Percentiles rank a stretch among this genome's conserved stretches.
Conservation (phyloP, 2,113 vertebrate species). For the Calidris pygmaea region DNA sequence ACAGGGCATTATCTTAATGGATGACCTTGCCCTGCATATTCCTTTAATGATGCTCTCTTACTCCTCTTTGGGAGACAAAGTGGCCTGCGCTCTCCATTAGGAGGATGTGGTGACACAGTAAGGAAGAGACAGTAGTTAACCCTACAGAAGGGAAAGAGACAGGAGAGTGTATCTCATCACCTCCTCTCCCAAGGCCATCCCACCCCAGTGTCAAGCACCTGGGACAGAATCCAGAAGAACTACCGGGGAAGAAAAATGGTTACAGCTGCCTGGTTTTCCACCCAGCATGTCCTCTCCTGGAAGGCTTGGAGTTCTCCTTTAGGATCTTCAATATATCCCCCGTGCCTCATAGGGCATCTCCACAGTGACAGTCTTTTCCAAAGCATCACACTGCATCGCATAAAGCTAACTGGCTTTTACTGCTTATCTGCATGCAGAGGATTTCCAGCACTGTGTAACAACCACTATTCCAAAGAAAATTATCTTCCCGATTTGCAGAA, state of each 20-base stretch:
- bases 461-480: slow-evolving; percentile 36
- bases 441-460: slow-evolving; percentile 8
- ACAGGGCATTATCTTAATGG: not conserved
- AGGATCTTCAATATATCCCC: not conserved
- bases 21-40: not conserved
- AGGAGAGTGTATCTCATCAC: not conserved
- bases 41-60: not conserved
- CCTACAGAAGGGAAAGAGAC: not conserved
- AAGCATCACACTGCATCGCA: not conserved
- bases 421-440: slow-evolving; percentile 50
- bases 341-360: not conserved
- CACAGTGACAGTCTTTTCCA: not conserved
- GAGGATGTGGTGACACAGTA: not conserved
- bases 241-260: not conserved
- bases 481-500: slow-evolving; percentile 33
- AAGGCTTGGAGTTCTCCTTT: not conserved
- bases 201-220: not conserved
- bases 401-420: not conserved
- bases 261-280: not conserved
- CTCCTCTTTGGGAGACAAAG: not conserved
- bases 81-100: not conserved
- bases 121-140: not conserved
- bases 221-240: not conserved
- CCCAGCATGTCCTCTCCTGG: not conserved
- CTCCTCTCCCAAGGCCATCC: not conserved